These are phyloP conservation scores for Enhydra lutris DNA, from an alignment of 2,113 vertebrate species.

Conservation along the genomic window DNA sequence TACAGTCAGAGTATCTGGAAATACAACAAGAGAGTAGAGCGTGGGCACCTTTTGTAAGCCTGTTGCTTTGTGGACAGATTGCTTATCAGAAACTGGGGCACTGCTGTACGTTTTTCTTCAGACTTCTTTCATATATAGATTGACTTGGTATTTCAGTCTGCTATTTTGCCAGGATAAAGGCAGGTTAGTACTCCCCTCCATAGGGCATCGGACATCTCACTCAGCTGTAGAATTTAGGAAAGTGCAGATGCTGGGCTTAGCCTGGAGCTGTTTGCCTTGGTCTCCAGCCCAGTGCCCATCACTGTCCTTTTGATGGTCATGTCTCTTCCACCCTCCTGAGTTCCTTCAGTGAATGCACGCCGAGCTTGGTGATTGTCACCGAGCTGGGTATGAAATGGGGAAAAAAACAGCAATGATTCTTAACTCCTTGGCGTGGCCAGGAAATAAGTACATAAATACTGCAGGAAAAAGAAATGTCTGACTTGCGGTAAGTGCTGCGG, in stretches of 20 bases:
- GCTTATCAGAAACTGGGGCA: slow-evolving; percentile 30
- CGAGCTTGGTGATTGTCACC: neutral
- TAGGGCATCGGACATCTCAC: neutral
- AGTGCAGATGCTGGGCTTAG: neutral
- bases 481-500: neutral
- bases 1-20: neutral
- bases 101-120: neutral
- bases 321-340: neutral
- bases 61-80: neutral
- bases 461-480: neutral
- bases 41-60: neutral
- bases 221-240: neutral
- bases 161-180: slow-evolving; percentile 56
- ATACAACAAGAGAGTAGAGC: neutral
- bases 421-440: neutral
- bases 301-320: neutral
- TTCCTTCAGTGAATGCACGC: neutral
- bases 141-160: slow-evolving; percentile 8
- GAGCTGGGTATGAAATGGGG: neutral
- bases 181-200: neutral
- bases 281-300: neutral
- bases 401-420: neutral
- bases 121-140: neutral
- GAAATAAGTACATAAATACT: neutral
- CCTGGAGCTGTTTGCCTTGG: neutral